A percentile compares a stretch with the other conserved stretches of the same genome.
Evolutionary conservation across 2,888 invertebrate genomes (phyloP).

Genomic region (Nomada flava): DNA sequence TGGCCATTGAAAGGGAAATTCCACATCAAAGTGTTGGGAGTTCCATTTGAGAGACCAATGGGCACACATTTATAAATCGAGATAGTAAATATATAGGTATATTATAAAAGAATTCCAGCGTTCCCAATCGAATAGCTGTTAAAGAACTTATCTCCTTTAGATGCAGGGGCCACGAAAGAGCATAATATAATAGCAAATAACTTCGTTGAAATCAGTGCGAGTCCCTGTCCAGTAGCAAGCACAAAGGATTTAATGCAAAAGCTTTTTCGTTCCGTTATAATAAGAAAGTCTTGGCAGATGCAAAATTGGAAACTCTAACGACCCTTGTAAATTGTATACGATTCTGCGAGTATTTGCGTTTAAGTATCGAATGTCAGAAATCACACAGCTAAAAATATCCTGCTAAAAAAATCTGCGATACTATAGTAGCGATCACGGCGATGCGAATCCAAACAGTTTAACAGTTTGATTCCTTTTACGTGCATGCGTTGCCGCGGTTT

Average conservation of each 20-base stretch:
- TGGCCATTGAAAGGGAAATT: not conserved
- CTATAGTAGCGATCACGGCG: not conserved
- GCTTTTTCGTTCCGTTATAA: not conserved
- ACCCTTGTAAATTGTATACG: not conserved
- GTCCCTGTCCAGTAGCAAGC: not conserved
- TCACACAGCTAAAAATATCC: too few relatives aligned
- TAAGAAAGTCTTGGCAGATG: not conserved
- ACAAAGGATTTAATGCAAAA: not conserved
- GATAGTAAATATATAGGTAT: too few relatives aligned
- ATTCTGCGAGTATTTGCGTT: not conserved
- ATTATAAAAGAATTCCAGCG: too few relatives aligned
- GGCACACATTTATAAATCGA: too few relatives aligned
- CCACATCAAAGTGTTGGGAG: not conserved
- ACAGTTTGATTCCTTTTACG: not conserved
- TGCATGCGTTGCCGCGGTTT: not conserved
- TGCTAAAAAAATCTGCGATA: not conserved
- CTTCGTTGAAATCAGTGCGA: not conserved
- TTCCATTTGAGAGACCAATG: not conserved
- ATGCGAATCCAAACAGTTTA: not conserved
- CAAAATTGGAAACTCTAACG: not conserved
- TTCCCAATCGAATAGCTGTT: too few relatives aligned
- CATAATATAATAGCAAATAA: not conserved
- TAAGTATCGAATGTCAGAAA: too few relatives aligned
- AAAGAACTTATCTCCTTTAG: too few relatives aligned
- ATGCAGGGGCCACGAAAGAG: not conserved